Conservation (phyloP, 2,888 invertebrate species). For the Smittia sp. region DNA sequence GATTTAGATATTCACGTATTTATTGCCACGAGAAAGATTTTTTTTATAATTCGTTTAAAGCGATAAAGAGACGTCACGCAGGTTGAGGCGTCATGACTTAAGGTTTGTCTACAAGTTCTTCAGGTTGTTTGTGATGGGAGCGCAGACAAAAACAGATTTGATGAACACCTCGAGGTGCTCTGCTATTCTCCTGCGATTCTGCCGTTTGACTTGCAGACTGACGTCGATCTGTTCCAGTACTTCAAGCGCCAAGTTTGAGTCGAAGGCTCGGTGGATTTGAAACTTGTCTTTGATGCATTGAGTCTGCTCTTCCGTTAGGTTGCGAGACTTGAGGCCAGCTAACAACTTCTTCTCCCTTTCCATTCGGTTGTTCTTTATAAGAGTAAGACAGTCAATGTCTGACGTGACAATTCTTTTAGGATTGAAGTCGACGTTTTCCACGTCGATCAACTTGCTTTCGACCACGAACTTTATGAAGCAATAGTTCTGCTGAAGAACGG, state of each 20-base stretch:
- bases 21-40: no score
- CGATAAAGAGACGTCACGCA: no score
- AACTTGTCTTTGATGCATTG: conserved; percentile 29
- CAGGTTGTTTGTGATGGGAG: neutral
- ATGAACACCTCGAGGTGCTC: neutral
- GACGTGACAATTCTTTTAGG: conserved; percentile 4
- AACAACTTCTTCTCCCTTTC: conserved; percentile 13
- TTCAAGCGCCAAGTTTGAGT: conserved; percentile 22
- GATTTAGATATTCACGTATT: no score
- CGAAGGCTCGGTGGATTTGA: conserved; percentile 20
- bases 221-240: conserved; percentile 15
- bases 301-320: neutral
- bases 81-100: no score
- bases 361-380: conserved; percentile 19
- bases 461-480: conserved; percentile 26
- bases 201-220: neutral
- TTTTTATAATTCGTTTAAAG: no score
- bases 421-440: conserved; percentile 1
- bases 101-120: no score
- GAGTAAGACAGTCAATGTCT: conserved; percentile 5
- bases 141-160: neutral
- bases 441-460: conserved; percentile 20
- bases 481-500: conserved; percentile 26
- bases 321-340: neutral
- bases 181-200: conserved; percentile 24